These are phyloP conservation scores for Phalacrocorax aristotelis DNA, from an alignment of 2,113 vertebrate species.

Conservation along the genomic window DNA sequence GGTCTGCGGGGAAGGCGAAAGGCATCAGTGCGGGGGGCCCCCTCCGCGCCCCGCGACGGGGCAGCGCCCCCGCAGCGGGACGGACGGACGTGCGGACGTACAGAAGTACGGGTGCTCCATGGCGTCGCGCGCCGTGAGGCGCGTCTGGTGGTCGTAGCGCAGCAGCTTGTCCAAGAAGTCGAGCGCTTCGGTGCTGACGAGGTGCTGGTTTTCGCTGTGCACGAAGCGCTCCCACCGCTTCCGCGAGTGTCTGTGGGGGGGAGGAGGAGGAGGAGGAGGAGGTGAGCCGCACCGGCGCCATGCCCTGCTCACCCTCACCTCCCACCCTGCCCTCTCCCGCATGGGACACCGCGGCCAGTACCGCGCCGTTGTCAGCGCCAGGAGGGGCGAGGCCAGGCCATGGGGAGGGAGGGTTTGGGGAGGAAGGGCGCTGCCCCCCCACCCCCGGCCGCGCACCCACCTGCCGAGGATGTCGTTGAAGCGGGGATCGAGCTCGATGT, in stretches of 20 bases:
- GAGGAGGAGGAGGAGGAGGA: background rate
- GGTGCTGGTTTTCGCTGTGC: constrained; percentile 87
- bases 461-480: constrained; percentile 83
- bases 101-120: constrained; percentile 88
- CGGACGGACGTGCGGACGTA: background rate
- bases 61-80: too few species aligned
- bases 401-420: background rate
- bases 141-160: constrained; percentile 85
- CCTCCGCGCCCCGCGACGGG: background rate
- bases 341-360: too few species aligned
- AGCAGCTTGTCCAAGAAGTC: constrained; percentile 87
- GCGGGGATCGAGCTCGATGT: constrained; percentile 81
- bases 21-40: background rate
- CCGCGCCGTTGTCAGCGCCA: too few species aligned
- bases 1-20: constrained; percentile 43
- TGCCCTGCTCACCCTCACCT: background rate
- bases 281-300: background rate
- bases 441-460: constrained; percentile 19
- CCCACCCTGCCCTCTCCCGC: background rate
- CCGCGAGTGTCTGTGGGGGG: constrained; percentile 77
- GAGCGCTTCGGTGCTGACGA: constrained; percentile 83
- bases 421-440: too few species aligned
- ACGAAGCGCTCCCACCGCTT: constrained; percentile 88
- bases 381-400: too few species aligned
- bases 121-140: constrained; percentile 83